Percentiles rank a stretch among this genome's conserved stretches.
Conservation (phyloP, 2,113 vertebrate genomes). For the Micronycteris hirsuta region DNA sequence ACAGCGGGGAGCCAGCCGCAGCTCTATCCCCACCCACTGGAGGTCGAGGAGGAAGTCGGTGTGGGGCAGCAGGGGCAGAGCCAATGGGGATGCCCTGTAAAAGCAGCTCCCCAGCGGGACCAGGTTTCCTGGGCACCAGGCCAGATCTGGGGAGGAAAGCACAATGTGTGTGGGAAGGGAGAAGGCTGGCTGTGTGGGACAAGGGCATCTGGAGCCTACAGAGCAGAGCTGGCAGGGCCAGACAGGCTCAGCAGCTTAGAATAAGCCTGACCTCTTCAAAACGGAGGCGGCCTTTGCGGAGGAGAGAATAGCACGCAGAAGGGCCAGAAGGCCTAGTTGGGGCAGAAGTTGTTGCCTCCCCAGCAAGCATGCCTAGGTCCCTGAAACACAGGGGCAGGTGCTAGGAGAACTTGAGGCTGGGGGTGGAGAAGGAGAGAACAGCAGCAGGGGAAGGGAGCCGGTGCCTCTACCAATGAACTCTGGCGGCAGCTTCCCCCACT, state of each 20-base stretch:
- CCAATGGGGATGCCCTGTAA: conserved; percentile 50
- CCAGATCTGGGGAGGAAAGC: conserved; percentile 62
- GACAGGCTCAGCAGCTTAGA: not conserved
- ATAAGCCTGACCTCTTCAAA: not conserved
- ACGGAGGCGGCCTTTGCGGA: not conserved
- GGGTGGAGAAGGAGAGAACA: not conserved
- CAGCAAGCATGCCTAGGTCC: not conserved
- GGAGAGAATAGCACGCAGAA: not conserved
- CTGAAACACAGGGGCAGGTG: not conserved
- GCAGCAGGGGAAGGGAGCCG: not conserved
- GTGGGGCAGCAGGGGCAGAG: conserved; percentile 15
- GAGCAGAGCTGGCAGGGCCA: not conserved
- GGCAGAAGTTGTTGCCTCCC: not conserved
- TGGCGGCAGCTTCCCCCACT: not conserved
- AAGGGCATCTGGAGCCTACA: not conserved
- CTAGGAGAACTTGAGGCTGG: not conserved
- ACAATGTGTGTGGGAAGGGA: not conserved
- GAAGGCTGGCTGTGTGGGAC: not conserved
- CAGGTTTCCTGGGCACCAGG: conserved; percentile 54
- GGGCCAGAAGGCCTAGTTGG: not conserved
- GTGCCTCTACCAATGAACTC: not conserved
- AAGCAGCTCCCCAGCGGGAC: conserved; percentile 50
- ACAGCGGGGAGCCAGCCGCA: conserved; percentile 59
- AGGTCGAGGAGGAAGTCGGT: conserved; percentile 41
- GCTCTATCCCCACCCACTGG: not conserved